These are phyloP conservation scores for Stenolophus ochropezus DNA, from an alignment of 2,888 invertebrate genomes.

Conservation along the genomic window DNA sequence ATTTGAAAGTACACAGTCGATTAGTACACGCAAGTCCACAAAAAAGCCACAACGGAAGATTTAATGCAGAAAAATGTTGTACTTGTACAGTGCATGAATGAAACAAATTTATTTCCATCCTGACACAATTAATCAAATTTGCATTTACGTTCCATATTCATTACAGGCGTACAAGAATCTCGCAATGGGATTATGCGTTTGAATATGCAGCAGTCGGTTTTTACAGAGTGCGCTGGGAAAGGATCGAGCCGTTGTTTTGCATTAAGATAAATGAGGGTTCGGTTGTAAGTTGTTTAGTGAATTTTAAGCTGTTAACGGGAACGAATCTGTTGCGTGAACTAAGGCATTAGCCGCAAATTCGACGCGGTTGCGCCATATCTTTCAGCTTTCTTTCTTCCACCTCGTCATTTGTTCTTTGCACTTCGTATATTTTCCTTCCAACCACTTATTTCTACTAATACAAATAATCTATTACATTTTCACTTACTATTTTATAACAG, in stretches of 20 bases:
- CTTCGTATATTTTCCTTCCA: background rate
- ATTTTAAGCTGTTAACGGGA: slow-evolving; percentile 52
- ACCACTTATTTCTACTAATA: background rate
- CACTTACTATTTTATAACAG: no score
- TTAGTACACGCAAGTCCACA: background rate
- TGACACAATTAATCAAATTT: slow-evolving; percentile 29
- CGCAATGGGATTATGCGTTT: slow-evolving; percentile 5
- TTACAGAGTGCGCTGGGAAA: background rate
- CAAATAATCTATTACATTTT: background rate
- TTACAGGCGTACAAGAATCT: background rate
- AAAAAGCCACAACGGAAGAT: background rate
- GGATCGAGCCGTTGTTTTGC: slow-evolving; percentile 24
- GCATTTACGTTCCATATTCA: slow-evolving; percentile 39
- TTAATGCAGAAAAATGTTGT: background rate
- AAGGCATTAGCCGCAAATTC: slow-evolving; percentile 18
- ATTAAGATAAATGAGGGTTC: slow-evolving; percentile 36
- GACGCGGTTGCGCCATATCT: background rate
- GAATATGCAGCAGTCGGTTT: slow-evolving; percentile 33
- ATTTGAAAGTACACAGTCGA: background rate
- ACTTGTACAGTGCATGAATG: background rate
- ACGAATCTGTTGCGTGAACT: slow-evolving; percentile 52
- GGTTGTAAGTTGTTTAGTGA: slow-evolving; percentile 47
- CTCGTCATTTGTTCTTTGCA: background rate
- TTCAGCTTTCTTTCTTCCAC: background rate
- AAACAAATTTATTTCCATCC: slow-evolving; percentile 17